phyloP scores from a whole-genome alignment of 2,888 invertebrate genomes.

The Xestia sexstrigata region DNA sequence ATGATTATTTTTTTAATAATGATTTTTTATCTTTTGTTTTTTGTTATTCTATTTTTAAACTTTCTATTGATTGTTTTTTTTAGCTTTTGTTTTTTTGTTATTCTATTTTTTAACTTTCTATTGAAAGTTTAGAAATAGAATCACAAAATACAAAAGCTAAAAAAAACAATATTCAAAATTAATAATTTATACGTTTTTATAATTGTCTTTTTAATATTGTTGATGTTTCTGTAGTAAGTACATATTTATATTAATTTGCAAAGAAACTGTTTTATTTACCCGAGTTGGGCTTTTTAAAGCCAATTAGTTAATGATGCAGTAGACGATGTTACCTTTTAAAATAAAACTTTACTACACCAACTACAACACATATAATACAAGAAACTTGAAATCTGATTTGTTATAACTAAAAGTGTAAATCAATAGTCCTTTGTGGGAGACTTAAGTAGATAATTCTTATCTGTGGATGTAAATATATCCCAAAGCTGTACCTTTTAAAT shows the following conservation, averaged over 20 bases:
- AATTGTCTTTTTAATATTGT: background rate
- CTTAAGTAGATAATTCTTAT: background rate
- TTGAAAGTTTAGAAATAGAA: too few species aligned
- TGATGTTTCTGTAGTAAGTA: constrained; percentile 16
- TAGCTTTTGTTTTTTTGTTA: too few species aligned
- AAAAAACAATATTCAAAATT: too few species aligned
- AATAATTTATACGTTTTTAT: background rate
- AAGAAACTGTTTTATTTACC: background rate
- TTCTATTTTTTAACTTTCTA: too few species aligned
- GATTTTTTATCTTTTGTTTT: constrained; percentile 8
- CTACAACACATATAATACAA: background rate
- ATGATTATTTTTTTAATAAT: background rate
- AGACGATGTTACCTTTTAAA: background rate
- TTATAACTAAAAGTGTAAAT: background rate
- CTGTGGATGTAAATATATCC: background rate
- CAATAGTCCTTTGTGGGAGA: background rate
- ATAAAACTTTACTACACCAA: background rate
- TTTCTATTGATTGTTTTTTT: too few species aligned
- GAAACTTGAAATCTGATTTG: background rate
- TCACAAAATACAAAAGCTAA: too few species aligned
- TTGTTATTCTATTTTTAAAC: constrained; percentile 5
- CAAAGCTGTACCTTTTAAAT: background rate
- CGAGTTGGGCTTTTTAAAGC: too few species aligned
- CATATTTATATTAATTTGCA: background rate
- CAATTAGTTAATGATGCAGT: background rate